A percentile compares a stretch with the other conserved stretches of the same genome.
Evolutionary conservation across 2,113 vertebrate species (phyloP).

Genomic region (Gallinago media): DNA sequence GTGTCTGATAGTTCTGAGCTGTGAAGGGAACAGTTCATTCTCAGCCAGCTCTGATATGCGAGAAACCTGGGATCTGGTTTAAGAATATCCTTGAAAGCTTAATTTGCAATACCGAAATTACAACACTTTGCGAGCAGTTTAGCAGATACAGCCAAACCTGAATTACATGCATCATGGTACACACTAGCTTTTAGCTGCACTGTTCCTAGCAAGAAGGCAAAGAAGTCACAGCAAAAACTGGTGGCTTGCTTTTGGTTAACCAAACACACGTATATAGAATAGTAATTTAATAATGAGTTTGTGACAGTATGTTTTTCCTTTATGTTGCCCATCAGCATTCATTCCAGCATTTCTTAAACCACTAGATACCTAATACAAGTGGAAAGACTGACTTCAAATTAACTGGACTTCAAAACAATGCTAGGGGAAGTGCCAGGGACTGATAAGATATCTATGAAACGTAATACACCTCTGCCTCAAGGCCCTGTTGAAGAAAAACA

Average conservation of each 20-base stretch:
- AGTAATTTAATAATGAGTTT: neutral
- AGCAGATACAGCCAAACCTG: neutral
- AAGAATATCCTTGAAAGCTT: neutral
- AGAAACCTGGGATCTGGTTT: conserved; percentile 30
- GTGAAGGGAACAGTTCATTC: conserved; percentile 29
- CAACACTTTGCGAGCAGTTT: neutral
- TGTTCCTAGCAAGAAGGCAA: neutral
- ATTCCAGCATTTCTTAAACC: neutral
- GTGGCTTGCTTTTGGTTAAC: neutral
- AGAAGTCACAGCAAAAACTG: neutral
- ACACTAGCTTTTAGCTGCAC: neutral
- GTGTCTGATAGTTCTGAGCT: neutral
- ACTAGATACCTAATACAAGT: neutral
- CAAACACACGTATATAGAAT: neutral
- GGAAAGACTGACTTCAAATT: conserved; percentile 10
- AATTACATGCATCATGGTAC: neutral
- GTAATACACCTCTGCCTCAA: neutral
- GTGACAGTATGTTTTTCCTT: neutral
- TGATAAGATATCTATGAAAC: neutral
- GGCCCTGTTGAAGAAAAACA: neutral
- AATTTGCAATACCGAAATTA: neutral
- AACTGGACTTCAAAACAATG: neutral
- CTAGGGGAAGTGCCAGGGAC: neutral
- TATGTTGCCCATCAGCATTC: neutral
- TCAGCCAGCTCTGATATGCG: neutral